Evolutionary conservation across 2,113 vertebrate species (phyloP), one percentile per base, ranked within the genome.

Genomic region (Cardinalis cardinalis): DNA sequence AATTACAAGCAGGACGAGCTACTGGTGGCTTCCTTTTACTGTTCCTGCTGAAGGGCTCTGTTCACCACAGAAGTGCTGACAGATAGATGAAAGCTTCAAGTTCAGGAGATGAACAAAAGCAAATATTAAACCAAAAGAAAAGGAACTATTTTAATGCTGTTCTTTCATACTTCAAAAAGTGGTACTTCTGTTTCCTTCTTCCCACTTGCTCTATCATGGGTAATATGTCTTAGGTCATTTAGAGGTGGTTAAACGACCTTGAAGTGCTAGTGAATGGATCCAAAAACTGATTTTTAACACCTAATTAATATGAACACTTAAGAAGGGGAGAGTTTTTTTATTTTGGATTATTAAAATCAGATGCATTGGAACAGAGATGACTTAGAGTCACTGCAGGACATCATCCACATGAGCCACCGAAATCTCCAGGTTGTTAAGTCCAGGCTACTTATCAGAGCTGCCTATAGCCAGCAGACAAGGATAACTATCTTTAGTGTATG

Each of bases 241-340:
- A 81, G 56, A 86, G 56, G 15, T 53, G 38, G 41, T 84, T 75
- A 68, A 91, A 90, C 13, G 52, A 72, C 41, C 49, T 31, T 72
- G 58, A 80, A 90, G 56, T 69, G 69, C 26, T 78, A 41, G 49
- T 31, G 61, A 91, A 43, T 41, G 78, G 65, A 80, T 69, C 41
- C 73, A 88, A 91, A 88, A 68, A 90, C 66, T 81, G 20, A 78
- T 81, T 94, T 71, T 95, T 93, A 73, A 88, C 73, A 88, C 80
- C 49, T 72, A 90, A 84, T 88, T 90, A 90, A 78, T 75, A 78
- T 0, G 4, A 69, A 61, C 0, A 0, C 72, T 79, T 82, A 85
- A 61, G 65, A 86, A 79, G 5, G 24, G 29, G 14, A 77, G 29
- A 32, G 18, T 6, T 28, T 10, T 10, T 73, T 84, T 40, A 21